Percentiles rank a stretch among this genome's conserved stretches.
Evolutionary conservation across 2,888 invertebrate genomes (phyloP).

Genomic region (Rotaria magnacalcarata): DNA sequence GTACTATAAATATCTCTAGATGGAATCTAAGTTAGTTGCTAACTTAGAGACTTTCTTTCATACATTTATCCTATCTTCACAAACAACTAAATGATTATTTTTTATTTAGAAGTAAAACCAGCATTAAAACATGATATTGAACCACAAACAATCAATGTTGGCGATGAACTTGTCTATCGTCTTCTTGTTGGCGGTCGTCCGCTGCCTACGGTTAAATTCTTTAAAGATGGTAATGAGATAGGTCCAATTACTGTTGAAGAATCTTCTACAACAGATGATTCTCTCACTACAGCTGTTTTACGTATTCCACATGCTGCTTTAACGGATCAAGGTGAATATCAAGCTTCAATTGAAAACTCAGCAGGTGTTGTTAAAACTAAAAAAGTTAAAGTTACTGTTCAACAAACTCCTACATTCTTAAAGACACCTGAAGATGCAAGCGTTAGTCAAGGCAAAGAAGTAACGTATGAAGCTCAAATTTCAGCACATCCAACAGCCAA

Average conservation of each 20-base stretch:
- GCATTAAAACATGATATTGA: conserved; percentile 25
- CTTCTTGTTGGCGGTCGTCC: conserved; percentile 17
- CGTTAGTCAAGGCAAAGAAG: conserved; percentile 42
- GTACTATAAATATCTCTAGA: background rate
- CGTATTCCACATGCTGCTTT: background rate
- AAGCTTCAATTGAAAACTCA: conserved; percentile 8
- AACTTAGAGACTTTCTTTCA: too few species aligned
- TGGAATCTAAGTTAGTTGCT: too few species aligned
- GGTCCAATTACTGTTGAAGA: conserved; percentile 14
- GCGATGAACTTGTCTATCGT: conserved; percentile 23
- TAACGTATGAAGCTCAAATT: conserved; percentile 24
- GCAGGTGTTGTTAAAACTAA: conserved; percentile 27
- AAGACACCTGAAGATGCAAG: conserved; percentile 38
- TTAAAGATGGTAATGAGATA: conserved; percentile 32
- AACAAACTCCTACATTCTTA: conserved; percentile 24
- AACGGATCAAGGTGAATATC: conserved; percentile 34
- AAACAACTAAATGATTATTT: too few species aligned
- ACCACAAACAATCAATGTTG: conserved; percentile 32
- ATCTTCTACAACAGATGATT: background rate
- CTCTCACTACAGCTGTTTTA: background rate
- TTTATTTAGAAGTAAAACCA: conserved; percentile 17
- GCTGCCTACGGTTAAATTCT: background rate
- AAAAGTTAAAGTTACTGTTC: conserved; percentile 23
- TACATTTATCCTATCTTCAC: too few species aligned
- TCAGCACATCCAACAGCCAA: conserved; percentile 43